Conservation (phyloP, 1,140 invertebrate species). For the Drosophila arizonae region DNA sequence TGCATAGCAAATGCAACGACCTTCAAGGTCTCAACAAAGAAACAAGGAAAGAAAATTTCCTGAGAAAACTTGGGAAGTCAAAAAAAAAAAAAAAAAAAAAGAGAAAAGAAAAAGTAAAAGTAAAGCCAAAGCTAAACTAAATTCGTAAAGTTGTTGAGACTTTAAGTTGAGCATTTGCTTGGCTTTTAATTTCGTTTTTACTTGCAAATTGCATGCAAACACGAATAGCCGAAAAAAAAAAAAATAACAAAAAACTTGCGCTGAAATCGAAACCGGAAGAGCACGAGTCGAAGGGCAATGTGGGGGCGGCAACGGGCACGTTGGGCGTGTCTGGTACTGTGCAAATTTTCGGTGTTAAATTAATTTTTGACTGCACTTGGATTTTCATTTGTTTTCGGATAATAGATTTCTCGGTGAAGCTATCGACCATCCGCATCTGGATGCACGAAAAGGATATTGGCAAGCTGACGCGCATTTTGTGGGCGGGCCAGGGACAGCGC, state of each 20-base stretch:
- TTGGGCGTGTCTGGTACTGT: not conserved
- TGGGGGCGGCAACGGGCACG: not conserved
- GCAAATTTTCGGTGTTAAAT: conserved; percentile 37
- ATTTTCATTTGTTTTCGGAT: conserved; percentile 44
- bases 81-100: conserved; percentile 10
- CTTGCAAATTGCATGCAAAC: conserved; percentile 74
- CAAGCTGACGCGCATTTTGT: conserved; percentile 91
- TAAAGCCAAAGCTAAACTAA: not conserved
- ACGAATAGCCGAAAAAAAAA: conserved; percentile 41
- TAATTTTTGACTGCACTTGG: conserved; percentile 48
- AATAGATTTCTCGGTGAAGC: conserved; percentile 88
- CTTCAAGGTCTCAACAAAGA: conserved; percentile 22
- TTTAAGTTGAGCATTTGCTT: conserved; percentile 61
- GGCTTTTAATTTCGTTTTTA: conserved; percentile 57
- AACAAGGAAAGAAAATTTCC: conserved; percentile 12
- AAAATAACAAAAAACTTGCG: not conserved
- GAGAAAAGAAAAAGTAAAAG: too few species aligned
- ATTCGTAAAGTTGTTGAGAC: conserved; percentile 49
- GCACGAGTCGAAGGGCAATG: not conserved
- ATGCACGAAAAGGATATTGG: conserved; percentile 94
- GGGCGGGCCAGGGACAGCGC: conserved; percentile 93
- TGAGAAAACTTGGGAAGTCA: not conserved
- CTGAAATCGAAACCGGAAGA: conserved; percentile 50
- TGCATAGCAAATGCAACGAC: conserved; percentile 25
- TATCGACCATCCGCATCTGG: conserved; percentile 95